Evolutionary conservation across 2,113 vertebrate genomes (phyloP).

Genomic region (Anthoscopus minutus): DNA sequence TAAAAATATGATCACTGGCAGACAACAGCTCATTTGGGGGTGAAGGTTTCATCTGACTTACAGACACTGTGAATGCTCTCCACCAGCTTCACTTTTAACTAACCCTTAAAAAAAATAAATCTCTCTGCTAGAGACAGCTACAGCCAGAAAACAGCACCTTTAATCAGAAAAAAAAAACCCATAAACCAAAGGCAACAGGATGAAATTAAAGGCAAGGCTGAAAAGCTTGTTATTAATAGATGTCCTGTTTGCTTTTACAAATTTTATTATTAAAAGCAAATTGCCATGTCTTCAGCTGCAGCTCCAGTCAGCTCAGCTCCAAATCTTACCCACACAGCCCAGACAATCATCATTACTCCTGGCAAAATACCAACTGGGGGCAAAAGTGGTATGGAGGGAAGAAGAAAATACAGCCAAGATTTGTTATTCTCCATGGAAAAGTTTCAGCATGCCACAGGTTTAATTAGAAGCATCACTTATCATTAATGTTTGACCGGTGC

Average conservation of each 20-base stretch:
- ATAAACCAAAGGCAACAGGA: constrained; percentile 21
- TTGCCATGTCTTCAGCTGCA: not conserved
- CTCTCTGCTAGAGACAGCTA: not conserved
- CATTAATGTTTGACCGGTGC: not conserved
- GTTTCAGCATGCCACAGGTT: not conserved
- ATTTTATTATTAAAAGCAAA: constrained; percentile 1
- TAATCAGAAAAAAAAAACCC: not conserved
- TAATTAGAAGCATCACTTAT: not conserved
- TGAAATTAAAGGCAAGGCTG: not conserved
- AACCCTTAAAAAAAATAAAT: not conserved
- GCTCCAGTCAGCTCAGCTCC: not conserved
- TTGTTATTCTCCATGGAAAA: not conserved
- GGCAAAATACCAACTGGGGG: not conserved
- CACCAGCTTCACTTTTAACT: not conserved
- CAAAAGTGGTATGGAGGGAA: not conserved
- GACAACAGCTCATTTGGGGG: not conserved
- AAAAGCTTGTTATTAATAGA: constrained; percentile 18
- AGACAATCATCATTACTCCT: not conserved
- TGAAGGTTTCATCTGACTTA: not conserved
- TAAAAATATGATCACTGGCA: not conserved
- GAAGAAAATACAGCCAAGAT: not conserved
- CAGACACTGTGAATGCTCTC: rapidly evolving
- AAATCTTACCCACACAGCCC: not conserved
- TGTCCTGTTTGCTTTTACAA: not conserved
- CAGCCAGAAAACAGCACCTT: not conserved